Base-by-base conservation (phyloP, 2,888 invertebrate species). In the Ormyrus rosae region DNA sequence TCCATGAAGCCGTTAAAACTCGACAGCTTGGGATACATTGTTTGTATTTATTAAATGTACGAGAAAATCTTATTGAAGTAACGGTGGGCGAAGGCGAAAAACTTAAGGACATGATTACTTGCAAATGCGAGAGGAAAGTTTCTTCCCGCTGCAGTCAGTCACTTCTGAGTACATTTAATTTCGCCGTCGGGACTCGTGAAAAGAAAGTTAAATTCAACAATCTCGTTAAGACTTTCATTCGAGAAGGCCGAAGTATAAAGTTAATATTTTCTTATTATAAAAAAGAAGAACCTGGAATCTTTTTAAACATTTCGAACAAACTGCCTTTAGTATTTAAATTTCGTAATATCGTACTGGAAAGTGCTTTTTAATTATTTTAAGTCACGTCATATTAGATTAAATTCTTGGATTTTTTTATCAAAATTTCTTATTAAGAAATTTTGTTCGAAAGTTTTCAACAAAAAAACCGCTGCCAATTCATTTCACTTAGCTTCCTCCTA, bases 141-240 rank as follows among this genome's bases (percentile, higher is more conserved):
- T 76, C 61, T 69, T 56, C 34, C 5, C 53, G 10, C 78, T 45
- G 61, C 64, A 67, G 70, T 55, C 53, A 68, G 34, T 34, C 34
- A 34, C 34, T 34, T 34, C 34, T 34, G 34, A 34, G 45, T 72
- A 63, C 53, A 81, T 76, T 46, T 51, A 69, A 68, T 81, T 81
- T 80, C 63, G 55, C 61, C 61, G 61, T 13, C 53, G 75, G 53
- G 51, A 13, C 68, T 76, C 61, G 63, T 34, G 76, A 69, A 69
- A 77, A 77, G 61, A 69, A 76, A 77, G 67, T 77, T 69, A 68
- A 69, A 75, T 67, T 67, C 74, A 75, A 75, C 74, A 75, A 75
- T 75, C 67, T 56, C 58, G 48, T 75, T 68, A 68, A 60, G 75
- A 60, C 60, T 67, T 75, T 75, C 34, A 68, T 75, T 53, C 13